Evolutionary conservation across 2,113 vertebrate species (phyloP).

Genomic region (Myodes glareolus): DNA sequence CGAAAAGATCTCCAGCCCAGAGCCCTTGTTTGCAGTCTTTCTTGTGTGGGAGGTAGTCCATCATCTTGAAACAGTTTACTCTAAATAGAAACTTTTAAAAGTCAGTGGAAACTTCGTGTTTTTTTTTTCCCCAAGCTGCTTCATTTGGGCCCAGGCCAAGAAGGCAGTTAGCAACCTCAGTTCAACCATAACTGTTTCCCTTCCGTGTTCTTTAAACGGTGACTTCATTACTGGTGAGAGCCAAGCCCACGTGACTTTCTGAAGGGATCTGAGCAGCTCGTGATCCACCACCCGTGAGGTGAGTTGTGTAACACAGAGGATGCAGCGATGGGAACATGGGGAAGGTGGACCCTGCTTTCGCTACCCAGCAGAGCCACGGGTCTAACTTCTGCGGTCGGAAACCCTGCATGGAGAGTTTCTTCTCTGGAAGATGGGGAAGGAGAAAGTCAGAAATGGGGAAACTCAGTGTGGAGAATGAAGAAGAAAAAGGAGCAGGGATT

Average conservation of each 20-base stretch:
- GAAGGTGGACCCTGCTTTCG: not conserved
- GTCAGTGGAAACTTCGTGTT: conserved; percentile 33
- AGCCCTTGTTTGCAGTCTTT: not conserved
- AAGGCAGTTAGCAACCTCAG: conserved; percentile 31
- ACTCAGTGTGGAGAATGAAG: too few relatives aligned
- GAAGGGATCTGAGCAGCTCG: not conserved
- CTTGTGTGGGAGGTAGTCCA: not conserved
- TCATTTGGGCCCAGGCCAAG: not conserved
- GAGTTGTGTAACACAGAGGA: conserved; percentile 54
- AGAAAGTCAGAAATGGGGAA: not conserved
- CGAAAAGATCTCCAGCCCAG: not conserved
- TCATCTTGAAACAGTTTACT: conserved; percentile 35
- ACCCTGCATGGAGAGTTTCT: not conserved
- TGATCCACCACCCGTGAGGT: conserved; percentile 16
- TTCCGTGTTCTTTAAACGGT: not conserved
- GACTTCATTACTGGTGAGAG: not conserved
- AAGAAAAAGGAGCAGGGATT: not conserved
- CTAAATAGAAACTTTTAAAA: conserved; percentile 53
- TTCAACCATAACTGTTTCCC: not conserved
- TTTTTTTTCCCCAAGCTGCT: not conserved
- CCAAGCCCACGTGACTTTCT: not conserved
- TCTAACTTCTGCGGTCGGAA: not conserved
- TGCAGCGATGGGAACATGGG: conserved; percentile 36
- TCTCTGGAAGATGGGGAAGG: not conserved
- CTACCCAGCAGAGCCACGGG: rapidly evolving